Conservation (phyloP, 2,113 vertebrate species). For the Heterotilapia buettikoferi region DNA sequence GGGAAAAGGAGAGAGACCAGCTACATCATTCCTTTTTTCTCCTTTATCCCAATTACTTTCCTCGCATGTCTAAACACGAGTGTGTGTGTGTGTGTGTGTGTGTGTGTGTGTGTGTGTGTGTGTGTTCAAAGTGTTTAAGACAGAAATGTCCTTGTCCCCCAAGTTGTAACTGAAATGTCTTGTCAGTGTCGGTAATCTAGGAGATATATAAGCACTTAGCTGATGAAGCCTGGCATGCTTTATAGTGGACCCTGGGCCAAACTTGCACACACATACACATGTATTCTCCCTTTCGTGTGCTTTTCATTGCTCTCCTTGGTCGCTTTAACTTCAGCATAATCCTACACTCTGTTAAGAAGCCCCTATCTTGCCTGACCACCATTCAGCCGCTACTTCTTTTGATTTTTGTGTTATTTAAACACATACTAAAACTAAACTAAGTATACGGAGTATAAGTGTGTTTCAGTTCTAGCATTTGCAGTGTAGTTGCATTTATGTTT, state of each 20-base stretch:
- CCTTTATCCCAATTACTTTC: background rate
- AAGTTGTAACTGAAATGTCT: conserved; percentile 11
- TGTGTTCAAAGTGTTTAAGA: background rate
- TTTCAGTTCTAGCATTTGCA: background rate
- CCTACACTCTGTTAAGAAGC: accelerated
- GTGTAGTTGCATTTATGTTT: background rate
- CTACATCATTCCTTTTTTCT: background rate
- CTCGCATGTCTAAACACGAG: background rate
- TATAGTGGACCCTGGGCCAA: background rate
- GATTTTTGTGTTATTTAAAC: background rate
- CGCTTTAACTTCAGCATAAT: background rate
- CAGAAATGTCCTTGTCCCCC: conserved; percentile 37
- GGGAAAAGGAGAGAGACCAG: background rate
- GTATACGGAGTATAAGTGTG: accelerated
- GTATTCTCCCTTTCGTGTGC: background rate
- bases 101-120: background rate
- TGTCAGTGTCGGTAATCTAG: conserved; percentile 26
- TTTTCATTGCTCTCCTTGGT: background rate
- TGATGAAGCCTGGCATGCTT: conserved; percentile 38
- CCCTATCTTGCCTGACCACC: accelerated
- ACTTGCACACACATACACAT: background rate
- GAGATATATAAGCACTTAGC: conserved; percentile 62
- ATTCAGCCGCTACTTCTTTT: background rate
- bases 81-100: background rate
- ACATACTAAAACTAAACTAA: background rate